phyloP scores from a whole-genome alignment of 2,888 invertebrate species.

The Thecocarcelia acutangulata region DNA sequence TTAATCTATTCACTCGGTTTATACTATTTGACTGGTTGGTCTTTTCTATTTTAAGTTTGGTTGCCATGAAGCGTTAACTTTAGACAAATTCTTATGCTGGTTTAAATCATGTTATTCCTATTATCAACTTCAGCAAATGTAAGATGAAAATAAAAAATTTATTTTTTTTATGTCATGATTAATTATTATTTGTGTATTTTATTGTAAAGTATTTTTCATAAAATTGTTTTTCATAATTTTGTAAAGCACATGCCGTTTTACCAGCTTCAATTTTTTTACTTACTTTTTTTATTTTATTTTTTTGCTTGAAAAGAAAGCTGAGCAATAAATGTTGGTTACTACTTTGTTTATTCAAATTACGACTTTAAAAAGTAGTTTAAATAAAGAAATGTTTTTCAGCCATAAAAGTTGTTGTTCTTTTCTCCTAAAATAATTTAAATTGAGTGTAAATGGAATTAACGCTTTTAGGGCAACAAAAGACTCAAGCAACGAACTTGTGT shows the following conservation, averaged over 20 bases:
- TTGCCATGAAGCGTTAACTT: constrained; percentile 38
- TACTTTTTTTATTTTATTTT: not conserved
- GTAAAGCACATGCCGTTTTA: constrained; percentile 16
- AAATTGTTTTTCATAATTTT: not conserved
- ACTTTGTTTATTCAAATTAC: constrained; percentile 22
- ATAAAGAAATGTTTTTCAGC: not conserved
- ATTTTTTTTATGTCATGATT: constrained; percentile 55
- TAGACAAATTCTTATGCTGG: constrained; percentile 23
- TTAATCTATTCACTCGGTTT: not conserved
- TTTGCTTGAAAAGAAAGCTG: constrained; percentile 38
- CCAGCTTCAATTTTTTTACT: not conserved
- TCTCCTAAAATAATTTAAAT: constrained; percentile 22
- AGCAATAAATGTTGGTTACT: constrained; percentile 29
- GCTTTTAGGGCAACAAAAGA: constrained; percentile 31
- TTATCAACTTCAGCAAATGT: constrained; percentile 15
- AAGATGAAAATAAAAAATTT: constrained; percentile 10
- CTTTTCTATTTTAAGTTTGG: constrained; percentile 3
- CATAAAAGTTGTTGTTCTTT: constrained; percentile 15
- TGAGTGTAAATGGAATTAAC: constrained; percentile 26
- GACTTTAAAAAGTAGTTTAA: constrained; percentile 39
- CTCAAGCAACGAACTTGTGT: constrained; percentile 35
- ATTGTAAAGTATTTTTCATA: not conserved
- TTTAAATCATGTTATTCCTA: constrained; percentile 13
- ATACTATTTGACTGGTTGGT: not conserved
- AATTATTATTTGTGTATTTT: constrained; percentile 34